Percentiles rank a stretch among this genome's conserved stretches.
phyloP scores from a whole-genome alignment of 2,797 vertebrate species.

The Gallinago nigripennis region DNA sequence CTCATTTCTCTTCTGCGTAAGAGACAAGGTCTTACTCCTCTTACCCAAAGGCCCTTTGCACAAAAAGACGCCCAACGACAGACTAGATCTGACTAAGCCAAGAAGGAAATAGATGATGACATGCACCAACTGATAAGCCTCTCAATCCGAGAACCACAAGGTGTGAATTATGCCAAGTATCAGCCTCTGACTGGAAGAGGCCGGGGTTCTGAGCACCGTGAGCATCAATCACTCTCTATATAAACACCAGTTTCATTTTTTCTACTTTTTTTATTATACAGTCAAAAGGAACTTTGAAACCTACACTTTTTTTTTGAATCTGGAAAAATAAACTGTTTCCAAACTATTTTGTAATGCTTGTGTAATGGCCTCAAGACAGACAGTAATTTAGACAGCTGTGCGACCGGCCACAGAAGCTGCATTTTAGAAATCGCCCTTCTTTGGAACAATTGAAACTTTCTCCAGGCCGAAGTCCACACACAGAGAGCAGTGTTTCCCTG shows the following conservation, averaged over 20 bases:
- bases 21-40: not conserved
- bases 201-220: not conserved
- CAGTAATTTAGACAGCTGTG: conserved; percentile 60
- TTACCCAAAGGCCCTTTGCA: not conserved
- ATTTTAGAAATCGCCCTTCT: conserved; percentile 32
- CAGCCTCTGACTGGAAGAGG: not conserved
- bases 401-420: conserved; percentile 45
- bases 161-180: not conserved
- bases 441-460: conserved; percentile 67
- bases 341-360: conserved; percentile 40
- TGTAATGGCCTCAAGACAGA: conserved; percentile 36
- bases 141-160: not conserved
- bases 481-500: conserved; percentile 63
- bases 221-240: not conserved
- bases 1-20: not conserved
- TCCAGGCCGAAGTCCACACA: conserved; percentile 51
- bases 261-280: not conserved
- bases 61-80: not conserved
- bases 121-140: not conserved
- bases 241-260: not conserved
- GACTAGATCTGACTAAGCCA: not conserved
- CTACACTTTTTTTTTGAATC: conserved; percentile 8
- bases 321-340: conserved; percentile 67
- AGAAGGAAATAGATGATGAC: not conserved
- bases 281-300: not conserved